phyloP scores from a whole-genome alignment of 1,140 invertebrate genomes.

The Aphelinus certus region DNA sequence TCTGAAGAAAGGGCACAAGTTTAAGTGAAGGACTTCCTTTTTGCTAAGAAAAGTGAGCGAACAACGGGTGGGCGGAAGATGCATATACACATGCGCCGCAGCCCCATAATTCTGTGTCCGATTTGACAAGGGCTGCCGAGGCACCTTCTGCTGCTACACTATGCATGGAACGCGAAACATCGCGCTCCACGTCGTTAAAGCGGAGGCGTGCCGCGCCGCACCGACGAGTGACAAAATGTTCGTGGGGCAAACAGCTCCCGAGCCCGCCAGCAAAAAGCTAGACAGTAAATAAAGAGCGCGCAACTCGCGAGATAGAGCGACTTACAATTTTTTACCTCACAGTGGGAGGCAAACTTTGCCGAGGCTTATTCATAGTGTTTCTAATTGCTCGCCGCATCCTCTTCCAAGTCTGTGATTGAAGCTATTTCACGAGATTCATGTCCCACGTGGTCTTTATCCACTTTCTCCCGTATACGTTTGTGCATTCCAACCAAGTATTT shows the following conservation, averaged over 20 bases:
- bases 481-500: too few species aligned
- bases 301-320: constrained; percentile 9
- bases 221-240: constrained; percentile 19
- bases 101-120: constrained; percentile 34
- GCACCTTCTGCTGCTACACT: background rate
- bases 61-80: constrained; percentile 19
- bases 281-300: constrained; percentile 21
- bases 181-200: background rate
- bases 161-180: constrained; percentile 13
- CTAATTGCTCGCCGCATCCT: too few species aligned
- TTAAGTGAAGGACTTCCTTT: constrained; percentile 25
- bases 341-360: too few species aligned
- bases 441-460: too few species aligned
- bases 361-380: too few species aligned
- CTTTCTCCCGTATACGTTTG: too few species aligned
- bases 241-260: background rate
- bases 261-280: background rate
- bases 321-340: constrained; percentile 19
- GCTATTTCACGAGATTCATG: too few species aligned
- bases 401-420: too few species aligned
- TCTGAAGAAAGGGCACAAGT: background rate
- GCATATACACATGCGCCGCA: background rate
- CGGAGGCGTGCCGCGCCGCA: too few species aligned
- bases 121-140: constrained; percentile 10
- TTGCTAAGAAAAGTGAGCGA: constrained; percentile 4